phyloP scores from a whole-genome alignment of 2,797 vertebrate genomes.

The Bradypodion ventrale region DNA sequence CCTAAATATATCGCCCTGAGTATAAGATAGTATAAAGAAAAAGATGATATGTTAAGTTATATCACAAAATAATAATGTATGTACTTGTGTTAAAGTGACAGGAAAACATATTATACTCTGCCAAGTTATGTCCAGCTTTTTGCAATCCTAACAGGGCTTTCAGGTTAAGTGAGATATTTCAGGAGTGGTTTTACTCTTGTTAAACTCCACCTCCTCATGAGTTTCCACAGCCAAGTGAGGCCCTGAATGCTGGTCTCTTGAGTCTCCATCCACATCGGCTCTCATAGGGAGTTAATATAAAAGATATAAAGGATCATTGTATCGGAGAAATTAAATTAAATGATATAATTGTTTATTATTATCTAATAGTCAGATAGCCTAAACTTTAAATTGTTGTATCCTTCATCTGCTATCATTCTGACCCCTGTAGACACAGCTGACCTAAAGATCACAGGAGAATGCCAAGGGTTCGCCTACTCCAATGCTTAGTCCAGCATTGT shows the following conservation, averaged over 20 bases:
- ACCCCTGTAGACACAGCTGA: background rate
- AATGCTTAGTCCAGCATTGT: background rate
- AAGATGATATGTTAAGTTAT: background rate
- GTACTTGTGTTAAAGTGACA: no score
- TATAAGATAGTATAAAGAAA: background rate
- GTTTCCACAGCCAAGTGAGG: no score
- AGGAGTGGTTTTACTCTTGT: no score
- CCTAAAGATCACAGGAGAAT: background rate
- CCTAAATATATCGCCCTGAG: background rate
- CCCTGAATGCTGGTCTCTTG: no score
- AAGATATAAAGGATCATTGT: background rate
- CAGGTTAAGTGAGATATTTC: no score
- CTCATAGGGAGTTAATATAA: background rate
- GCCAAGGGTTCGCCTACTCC: no score
- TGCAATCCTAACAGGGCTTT: no score
- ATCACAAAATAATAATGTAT: background rate
- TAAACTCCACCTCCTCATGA: no score
- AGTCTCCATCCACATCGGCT: no score
- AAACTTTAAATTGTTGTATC: background rate
- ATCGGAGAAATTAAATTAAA: background rate
- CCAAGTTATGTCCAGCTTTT: no score
- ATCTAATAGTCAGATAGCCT: background rate
- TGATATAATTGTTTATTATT: background rate
- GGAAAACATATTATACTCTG: no score
- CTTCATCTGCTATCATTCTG: background rate